Percentiles rank a stretch among this genome's conserved stretches.
Conservation (phyloP, 2,888 invertebrate genomes). For the Drosophila fulvimacula region DNA sequence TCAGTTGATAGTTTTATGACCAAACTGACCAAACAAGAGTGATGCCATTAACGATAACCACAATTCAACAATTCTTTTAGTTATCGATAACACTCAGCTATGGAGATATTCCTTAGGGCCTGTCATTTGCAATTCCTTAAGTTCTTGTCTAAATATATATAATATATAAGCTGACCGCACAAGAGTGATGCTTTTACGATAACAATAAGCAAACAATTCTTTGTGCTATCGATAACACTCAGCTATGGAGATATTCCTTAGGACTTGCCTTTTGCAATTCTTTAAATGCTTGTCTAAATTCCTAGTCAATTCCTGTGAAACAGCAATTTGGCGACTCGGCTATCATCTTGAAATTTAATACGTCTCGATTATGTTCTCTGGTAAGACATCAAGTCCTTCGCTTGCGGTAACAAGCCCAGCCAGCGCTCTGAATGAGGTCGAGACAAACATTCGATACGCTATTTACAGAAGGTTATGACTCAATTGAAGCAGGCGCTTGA, state of each 20-base stretch:
- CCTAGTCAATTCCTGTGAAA: not conserved
- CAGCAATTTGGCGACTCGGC: not conserved
- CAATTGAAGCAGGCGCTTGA: not conserved
- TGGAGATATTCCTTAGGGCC: not conserved
- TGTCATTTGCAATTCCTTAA: too few species aligned
- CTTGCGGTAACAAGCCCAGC: not conserved
- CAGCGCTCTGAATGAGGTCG: not conserved
- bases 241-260: not conserved
- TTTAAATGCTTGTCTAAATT: too few species aligned
- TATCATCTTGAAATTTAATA: not conserved
- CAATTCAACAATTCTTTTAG: not conserved
- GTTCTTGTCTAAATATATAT: too few species aligned
- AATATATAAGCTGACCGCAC: not conserved
- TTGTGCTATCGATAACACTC: not conserved
- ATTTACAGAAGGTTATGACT: not conserved
- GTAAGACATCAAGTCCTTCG: not conserved
- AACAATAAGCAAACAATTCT: not conserved
- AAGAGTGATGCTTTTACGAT: not conserved
- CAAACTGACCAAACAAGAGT: not conserved
- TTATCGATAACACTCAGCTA: not conserved
- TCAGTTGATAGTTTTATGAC: not conserved
- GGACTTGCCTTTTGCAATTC: not conserved
- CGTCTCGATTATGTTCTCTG: constrained; percentile 4
- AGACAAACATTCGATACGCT: not conserved
- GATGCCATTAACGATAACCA: not conserved